phyloP scores from a whole-genome alignment of 2,888 invertebrate species.

The Listrodromus nycthemerus region DNA sequence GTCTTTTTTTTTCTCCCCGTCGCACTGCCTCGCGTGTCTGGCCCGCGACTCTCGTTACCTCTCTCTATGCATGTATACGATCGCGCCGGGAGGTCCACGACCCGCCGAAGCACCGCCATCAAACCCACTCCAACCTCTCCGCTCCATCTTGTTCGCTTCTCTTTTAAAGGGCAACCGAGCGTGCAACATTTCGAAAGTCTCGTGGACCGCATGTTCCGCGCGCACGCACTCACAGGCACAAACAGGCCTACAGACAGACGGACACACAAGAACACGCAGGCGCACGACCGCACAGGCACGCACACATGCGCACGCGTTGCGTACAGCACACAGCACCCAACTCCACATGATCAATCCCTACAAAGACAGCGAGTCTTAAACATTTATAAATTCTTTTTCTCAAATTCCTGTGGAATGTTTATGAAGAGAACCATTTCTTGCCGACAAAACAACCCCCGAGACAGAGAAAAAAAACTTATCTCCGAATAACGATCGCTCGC shows the following conservation, averaged over 20 bases:
- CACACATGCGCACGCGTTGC: too few species aligned
- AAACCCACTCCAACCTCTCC: slow-evolving; percentile 24
- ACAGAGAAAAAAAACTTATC: too few species aligned
- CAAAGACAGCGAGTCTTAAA: too few species aligned
- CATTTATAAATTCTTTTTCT: too few species aligned
- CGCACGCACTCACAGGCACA: neutral
- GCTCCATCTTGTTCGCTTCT: slow-evolving; percentile 58
- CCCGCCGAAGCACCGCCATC: slow-evolving; percentile 35
- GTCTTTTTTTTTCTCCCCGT: slow-evolving; percentile 13
- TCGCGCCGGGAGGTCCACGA: slow-evolving; percentile 17
- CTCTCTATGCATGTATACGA: slow-evolving; percentile 16
- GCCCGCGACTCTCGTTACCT: neutral
- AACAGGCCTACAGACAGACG: too few species aligned
- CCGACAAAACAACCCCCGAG: too few species aligned
- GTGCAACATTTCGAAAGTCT: slow-evolving; percentile 63
- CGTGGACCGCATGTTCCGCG: slow-evolving; percentile 41
- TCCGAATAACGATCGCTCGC: too few species aligned
- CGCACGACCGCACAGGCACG: too few species aligned
- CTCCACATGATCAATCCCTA: too few species aligned
- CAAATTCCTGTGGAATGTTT: too few species aligned
- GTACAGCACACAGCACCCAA: slow-evolving; percentile 9
- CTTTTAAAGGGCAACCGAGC: slow-evolving; percentile 68
- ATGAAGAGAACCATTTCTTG: too few species aligned
- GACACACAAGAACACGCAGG: too few species aligned
- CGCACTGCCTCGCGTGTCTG: slow-evolving; percentile 6